These are phyloP conservation scores for Eublepharis macularius DNA, from an alignment of 2,113 vertebrate genomes.

Conservation along the genomic window DNA sequence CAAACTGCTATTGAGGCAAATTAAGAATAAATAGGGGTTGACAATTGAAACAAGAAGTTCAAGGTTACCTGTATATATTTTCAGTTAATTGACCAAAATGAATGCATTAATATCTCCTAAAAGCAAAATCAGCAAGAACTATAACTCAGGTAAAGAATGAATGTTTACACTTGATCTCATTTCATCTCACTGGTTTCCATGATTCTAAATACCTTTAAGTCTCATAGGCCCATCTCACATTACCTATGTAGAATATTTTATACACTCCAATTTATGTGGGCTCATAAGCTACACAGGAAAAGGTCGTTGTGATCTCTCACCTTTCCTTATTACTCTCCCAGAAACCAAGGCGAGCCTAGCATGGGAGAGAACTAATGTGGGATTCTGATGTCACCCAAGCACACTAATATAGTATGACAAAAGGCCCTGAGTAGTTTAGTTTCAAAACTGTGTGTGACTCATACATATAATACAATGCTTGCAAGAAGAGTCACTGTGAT, in stretches of 20 bases:
- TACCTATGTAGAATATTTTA: background rate
- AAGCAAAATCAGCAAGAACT: background rate
- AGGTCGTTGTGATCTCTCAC: no score
- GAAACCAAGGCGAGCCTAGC: background rate
- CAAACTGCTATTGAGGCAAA: slow-evolving; percentile 22
- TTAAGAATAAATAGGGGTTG: background rate
- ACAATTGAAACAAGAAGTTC: background rate
- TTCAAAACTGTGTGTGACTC: no score
- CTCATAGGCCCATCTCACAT: background rate
- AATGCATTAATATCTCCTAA: background rate
- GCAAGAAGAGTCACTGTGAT: no score
- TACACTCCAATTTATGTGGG: background rate
- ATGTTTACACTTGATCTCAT: background rate
- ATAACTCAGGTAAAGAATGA: background rate
- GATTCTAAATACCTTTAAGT: background rate
- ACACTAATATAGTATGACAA: background rate
- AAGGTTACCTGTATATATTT: background rate
- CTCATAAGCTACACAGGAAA: no score
- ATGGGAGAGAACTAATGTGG: background rate
- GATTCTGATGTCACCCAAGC: background rate
- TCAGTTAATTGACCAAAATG: background rate
- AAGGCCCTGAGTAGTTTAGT: no score
- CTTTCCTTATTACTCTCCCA: no score
- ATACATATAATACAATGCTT: background rate
- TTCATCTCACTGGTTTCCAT: background rate